A percentile compares a stretch with the other conserved stretches of the same genome.
These are phyloP conservation scores for Alectoris magna DNA, from an alignment of 2,797 vertebrate genomes.

Conservation along the genomic window DNA sequence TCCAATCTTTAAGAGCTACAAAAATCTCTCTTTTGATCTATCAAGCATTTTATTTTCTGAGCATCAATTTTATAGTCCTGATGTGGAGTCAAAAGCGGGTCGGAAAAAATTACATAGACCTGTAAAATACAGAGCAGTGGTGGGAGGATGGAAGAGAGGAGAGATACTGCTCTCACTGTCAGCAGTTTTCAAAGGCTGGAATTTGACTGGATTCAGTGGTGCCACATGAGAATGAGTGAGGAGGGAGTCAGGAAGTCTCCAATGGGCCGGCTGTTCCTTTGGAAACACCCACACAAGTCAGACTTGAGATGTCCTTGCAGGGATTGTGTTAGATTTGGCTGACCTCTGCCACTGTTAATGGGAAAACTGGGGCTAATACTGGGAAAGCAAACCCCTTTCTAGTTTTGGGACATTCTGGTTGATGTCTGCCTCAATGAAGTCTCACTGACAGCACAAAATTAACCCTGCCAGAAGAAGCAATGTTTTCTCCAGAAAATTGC, in stretches of 20 bases:
- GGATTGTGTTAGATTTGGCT: not conserved
- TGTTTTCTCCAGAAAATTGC: not conserved
- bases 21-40: not conserved
- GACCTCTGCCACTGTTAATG: not conserved
- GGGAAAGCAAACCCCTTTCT: not conserved
- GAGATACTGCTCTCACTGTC: not conserved
- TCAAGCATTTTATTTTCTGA: not conserved
- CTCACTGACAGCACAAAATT: not conserved
- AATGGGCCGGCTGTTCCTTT: not conserved
- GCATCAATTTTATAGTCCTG: not conserved
- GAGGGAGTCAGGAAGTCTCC: not conserved
- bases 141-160: not conserved
- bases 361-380: not conserved
- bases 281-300: not conserved
- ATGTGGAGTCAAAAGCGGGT: not conserved
- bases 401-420: not conserved
- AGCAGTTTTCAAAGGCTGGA: not conserved
- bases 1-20: not conserved
- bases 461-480: not conserved
- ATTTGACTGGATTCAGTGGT: not conserved
- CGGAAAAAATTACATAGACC: not conserved
- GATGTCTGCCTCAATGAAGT: not conserved
- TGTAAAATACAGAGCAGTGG: accelerated
- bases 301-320: not conserved
- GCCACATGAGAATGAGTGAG: not conserved